These are phyloP conservation scores for Rhyzopertha dominica DNA, from an alignment of 1,140 invertebrate species.

Conservation along the genomic window DNA sequence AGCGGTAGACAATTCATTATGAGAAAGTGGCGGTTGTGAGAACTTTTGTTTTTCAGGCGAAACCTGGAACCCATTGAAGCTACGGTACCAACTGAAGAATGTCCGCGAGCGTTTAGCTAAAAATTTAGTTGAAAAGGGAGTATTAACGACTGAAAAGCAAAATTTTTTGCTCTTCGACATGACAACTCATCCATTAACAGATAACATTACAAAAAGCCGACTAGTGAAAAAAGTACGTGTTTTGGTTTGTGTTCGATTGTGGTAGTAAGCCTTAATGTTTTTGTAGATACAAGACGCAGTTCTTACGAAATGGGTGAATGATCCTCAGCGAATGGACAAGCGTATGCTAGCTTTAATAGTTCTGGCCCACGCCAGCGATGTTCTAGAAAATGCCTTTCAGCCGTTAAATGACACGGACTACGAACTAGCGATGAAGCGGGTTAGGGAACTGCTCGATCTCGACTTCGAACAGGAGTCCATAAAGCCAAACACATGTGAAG, in stretches of 20 bases:
- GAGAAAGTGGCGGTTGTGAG: constrained; percentile 5
- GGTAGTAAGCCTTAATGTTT: background rate
- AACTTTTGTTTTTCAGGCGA: constrained; percentile 69
- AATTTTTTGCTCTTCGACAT: constrained; percentile 99
- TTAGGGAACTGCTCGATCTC: constrained; percentile 90
- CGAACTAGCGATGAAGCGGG: constrained; percentile 95
- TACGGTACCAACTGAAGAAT: constrained; percentile 97
- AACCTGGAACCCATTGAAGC: constrained; percentile 99
- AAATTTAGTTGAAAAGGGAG: constrained; percentile 99
- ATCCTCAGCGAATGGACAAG: constrained; percentile 96
- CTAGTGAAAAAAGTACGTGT: constrained; percentile 87
- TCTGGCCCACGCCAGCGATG: constrained; percentile 95
- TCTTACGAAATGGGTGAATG: constrained; percentile 93
- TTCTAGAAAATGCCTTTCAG: constrained; percentile 99
- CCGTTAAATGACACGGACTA: constrained; percentile 98
- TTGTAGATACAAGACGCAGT: constrained; percentile 93
- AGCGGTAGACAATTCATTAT: constrained; percentile 67
- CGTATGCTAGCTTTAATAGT: constrained; percentile 88
- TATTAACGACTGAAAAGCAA: constrained; percentile 99
- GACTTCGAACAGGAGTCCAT: constrained; percentile 93
- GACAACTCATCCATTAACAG: constrained; percentile 98
- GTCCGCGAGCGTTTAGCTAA: constrained; percentile 98
- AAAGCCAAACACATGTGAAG: constrained; percentile 82
- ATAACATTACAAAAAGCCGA: constrained; percentile 92
- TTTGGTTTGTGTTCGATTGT: constrained; percentile 11